These are phyloP conservation scores for Nysson spinosus DNA, from an alignment of 2,888 invertebrate genomes.

Conservation along the genomic window DNA sequence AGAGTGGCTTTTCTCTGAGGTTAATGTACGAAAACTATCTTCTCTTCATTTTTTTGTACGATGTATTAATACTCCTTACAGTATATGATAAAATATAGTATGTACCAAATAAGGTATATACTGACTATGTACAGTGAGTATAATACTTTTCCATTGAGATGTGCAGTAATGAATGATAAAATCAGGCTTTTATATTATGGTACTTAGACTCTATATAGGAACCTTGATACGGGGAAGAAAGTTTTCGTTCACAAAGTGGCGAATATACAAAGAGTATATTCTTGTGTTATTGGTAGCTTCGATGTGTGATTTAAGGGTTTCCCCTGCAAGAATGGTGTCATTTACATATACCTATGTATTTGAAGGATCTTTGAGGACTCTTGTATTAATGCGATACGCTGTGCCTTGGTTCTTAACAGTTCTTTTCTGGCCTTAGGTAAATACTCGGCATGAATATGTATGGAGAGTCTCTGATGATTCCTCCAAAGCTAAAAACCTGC, in stretches of 20 bases:
- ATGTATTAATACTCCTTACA: too few species aligned
- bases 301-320: conserved; percentile 60
- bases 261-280: conserved; percentile 30
- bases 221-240: conserved; percentile 32
- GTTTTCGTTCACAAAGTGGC: conserved; percentile 26
- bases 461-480: conserved; percentile 48
- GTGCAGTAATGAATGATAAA: too few species aligned
- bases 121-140: too few species aligned
- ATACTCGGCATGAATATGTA: conserved; percentile 62
- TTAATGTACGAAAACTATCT: conserved; percentile 37
- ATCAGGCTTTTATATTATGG: conserved; percentile 48
- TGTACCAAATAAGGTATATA: too few species aligned
- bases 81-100: too few species aligned
- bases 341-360: conserved; percentile 64
- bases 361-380: conserved; percentile 56
- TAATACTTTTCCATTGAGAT: too few species aligned
- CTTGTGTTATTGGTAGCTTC: conserved; percentile 57
- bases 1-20: conserved; percentile 32
- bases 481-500: conserved; percentile 37
- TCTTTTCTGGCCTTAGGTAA: conserved; percentile 64
- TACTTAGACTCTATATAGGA: conserved; percentile 40
- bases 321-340: conserved; percentile 49
- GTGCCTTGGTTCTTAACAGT: conserved; percentile 60
- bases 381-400: conserved; percentile 63
- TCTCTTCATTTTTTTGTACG: conserved; percentile 26